These are phyloP conservation scores for Tenrec ecaudatus DNA, from an alignment of 2,113 vertebrate species.

Conservation along the genomic window DNA sequence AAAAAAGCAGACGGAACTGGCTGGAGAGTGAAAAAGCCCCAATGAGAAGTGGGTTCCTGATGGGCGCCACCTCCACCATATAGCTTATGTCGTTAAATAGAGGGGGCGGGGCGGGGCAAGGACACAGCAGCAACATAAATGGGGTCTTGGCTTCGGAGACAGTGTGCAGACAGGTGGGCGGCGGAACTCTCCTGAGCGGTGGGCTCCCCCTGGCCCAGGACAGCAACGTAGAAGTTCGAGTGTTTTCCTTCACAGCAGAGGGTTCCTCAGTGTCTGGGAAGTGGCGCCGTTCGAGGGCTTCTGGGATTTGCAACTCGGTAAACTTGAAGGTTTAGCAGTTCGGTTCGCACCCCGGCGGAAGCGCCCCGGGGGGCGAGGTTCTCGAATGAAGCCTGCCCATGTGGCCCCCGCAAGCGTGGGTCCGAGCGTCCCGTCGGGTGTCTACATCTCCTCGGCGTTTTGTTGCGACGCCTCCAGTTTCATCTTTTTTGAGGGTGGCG, in stretches of 20 bases:
- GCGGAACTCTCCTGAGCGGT: conserved; percentile 91
- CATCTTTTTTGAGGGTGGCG: conserved; percentile 95
- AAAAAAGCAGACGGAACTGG: conserved; percentile 89
- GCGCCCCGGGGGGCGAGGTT: conserved; percentile 83
- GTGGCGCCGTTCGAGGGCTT: conserved; percentile 85
- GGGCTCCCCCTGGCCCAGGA: conserved; percentile 87
- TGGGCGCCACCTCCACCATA: conserved; percentile 89
- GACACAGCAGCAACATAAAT: conserved; percentile 96
- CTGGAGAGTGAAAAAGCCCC: conserved; percentile 88
- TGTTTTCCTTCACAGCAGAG: conserved; percentile 88
- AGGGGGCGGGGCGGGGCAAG: conserved; percentile 80
- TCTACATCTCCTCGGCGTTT: conserved; percentile 95
- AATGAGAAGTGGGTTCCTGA: conserved; percentile 87
- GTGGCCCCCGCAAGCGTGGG: conserved; percentile 86
- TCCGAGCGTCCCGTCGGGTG: conserved; percentile 68
- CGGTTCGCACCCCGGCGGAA: conserved; percentile 86
- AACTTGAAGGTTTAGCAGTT: conserved; percentile 88
- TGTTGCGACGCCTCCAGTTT: conserved; percentile 95
- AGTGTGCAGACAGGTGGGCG: conserved; percentile 90
- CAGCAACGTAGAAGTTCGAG: conserved; percentile 86
- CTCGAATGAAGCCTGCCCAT: conserved; percentile 86
- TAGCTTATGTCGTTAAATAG: conserved; percentile 91
- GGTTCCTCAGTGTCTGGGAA: conserved; percentile 88
- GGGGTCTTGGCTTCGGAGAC: conserved; percentile 93
- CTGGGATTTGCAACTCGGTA: conserved; percentile 90